phyloP scores from a whole-genome alignment of 2,113 vertebrate species.

The Megaceryle maxima region DNA sequence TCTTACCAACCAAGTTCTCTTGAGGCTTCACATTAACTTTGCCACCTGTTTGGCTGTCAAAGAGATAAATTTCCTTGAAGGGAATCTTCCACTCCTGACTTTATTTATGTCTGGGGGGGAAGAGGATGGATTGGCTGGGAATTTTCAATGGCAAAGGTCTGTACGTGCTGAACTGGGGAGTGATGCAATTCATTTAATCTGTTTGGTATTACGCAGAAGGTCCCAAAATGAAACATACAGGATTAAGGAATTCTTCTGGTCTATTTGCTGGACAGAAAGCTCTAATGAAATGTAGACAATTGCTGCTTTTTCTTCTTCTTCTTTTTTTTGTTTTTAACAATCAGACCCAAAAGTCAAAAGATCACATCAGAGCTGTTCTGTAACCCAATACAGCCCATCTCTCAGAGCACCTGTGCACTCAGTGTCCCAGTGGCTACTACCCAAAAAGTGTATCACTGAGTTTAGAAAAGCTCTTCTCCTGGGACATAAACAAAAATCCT shows the following conservation, averaged over 20 bases:
- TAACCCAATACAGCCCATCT: background rate
- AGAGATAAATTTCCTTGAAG: conserved; percentile 68
- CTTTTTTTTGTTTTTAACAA: background rate
- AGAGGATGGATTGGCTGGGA: conserved; percentile 51
- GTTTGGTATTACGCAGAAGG: conserved; percentile 20
- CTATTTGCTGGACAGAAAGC: background rate
- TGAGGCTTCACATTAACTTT: conserved; percentile 57
- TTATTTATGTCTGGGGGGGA: conserved; percentile 33
- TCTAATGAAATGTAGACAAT: background rate
- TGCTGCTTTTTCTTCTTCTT: background rate
- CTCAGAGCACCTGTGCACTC: conserved; percentile 25
- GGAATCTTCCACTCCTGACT: conserved; percentile 52
- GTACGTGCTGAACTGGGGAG: background rate
- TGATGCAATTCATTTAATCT: conserved; percentile 1
- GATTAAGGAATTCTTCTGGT: conserved; percentile 4
- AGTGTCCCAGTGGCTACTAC: background rate
- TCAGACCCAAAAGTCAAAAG: background rate
- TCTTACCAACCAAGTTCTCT: conserved; percentile 60
- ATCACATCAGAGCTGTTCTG: background rate
- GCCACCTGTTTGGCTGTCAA: conserved; percentile 67
- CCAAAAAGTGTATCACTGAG: background rate
- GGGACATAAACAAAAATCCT: background rate
- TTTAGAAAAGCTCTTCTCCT: background rate
- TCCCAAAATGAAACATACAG: background rate
- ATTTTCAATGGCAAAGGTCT: conserved; percentile 4